phyloP scores from a whole-genome alignment of 2,888 invertebrate species.

The Phytoseiulus persimilis region DNA sequence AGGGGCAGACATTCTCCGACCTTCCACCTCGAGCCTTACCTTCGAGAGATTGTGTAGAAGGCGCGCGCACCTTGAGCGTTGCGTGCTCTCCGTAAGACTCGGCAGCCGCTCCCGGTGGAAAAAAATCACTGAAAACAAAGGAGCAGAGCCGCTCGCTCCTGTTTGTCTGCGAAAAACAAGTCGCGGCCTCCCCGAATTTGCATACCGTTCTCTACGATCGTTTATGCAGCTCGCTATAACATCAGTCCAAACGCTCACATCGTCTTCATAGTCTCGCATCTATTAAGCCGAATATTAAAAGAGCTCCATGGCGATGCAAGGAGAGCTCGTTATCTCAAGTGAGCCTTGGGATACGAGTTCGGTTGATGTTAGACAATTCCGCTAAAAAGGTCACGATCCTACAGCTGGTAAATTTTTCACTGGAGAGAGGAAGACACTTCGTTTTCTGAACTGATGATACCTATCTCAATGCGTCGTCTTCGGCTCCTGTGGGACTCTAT shows the following conservation, averaged over 20 bases:
- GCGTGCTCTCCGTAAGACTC: no score
- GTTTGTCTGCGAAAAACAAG: no score
- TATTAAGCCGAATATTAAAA: background rate
- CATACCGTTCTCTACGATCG: no score
- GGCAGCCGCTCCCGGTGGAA: no score
- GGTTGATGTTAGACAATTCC: background rate
- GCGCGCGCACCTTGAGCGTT: no score
- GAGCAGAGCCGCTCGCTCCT: no score
- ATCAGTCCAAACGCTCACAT: background rate
- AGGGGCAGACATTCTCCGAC: no score
- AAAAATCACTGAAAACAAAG: no score
- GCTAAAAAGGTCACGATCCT: background rate
- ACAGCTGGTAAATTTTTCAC: background rate
- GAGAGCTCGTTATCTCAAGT: background rate
- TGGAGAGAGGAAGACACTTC: background rate
- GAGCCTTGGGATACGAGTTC: background rate
- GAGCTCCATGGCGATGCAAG: background rate
- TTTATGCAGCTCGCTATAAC: no score
- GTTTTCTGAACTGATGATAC: background rate
- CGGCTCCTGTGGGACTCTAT: background rate
- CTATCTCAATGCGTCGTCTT: background rate
- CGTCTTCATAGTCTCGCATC: background rate
- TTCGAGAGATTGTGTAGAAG: no score
- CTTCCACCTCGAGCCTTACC: no score
- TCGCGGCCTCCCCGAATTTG: no score